Evolutionary conservation across 2,888 invertebrate genomes (phyloP).

Genomic region (Callyntrura guangdongensis): DNA sequence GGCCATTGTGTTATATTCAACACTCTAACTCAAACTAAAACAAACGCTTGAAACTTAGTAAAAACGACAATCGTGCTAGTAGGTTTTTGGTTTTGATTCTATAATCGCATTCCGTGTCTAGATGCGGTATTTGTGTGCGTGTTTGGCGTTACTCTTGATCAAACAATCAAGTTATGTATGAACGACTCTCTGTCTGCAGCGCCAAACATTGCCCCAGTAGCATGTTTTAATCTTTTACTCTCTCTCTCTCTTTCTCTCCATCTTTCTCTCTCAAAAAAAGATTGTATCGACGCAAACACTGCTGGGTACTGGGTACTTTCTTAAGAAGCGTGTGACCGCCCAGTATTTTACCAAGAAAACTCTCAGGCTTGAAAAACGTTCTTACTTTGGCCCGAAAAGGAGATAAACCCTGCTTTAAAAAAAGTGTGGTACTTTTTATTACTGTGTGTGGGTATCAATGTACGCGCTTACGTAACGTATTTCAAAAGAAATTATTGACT

Average conservation of each 20-base stretch:
- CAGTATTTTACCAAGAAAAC: not conserved
- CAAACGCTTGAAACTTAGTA: too few relatives aligned
- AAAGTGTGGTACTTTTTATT: not conserved
- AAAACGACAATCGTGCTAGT: too few relatives aligned
- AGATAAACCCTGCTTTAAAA: slow-evolving; percentile 10
- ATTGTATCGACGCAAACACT: not conserved
- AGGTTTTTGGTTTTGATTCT: too few relatives aligned
- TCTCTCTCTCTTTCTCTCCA: too few relatives aligned
- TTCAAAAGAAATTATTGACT: not conserved
- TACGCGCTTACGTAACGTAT: not conserved
- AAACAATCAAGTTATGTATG: not conserved
- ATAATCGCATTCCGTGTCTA: too few relatives aligned
- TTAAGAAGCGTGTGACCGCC: slow-evolving; percentile 24
- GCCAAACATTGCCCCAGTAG: not conserved
- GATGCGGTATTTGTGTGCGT: too few relatives aligned
- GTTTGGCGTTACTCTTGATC: too few relatives aligned
- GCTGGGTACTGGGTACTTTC: not conserved
- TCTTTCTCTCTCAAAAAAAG: not conserved
- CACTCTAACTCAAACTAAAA: too few relatives aligned
- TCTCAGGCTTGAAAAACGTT: not conserved
- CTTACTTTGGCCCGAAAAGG: too few relatives aligned
- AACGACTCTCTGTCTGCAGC: not conserved
- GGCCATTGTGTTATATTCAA: too few relatives aligned
- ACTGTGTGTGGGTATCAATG: not conserved
- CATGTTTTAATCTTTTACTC: too few relatives aligned